These are phyloP conservation scores for Myioborus melanocephalus DNA, from an alignment of 2,797 vertebrate genomes.

Conservation along the genomic window DNA sequence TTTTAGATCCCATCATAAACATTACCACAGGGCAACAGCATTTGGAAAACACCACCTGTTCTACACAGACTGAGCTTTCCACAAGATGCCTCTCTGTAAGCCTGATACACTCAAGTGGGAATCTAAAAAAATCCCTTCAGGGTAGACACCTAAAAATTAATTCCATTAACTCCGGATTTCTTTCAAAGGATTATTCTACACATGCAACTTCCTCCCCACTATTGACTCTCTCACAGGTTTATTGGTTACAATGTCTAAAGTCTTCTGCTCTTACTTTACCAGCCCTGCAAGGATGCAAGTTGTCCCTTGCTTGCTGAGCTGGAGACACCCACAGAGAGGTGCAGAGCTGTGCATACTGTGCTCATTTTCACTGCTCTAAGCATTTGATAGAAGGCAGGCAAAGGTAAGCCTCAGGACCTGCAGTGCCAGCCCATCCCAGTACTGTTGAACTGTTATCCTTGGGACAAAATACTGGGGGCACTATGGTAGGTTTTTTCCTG, in stretches of 20 bases:
- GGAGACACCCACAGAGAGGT: not conserved
- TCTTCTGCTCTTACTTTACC: not conserved
- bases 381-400: not conserved
- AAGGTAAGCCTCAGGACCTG: not conserved
- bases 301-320: not conserved
- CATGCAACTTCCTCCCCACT: not conserved
- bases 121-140: not conserved
- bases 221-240: not conserved
- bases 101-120: not conserved
- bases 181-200: not conserved
- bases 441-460: not conserved
- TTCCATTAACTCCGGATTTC: not conserved
- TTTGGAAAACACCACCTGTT: slow-evolving; percentile 39
- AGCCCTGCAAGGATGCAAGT: not conserved
- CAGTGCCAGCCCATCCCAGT: not conserved
- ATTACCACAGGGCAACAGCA: not conserved
- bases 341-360: fast-evolving
- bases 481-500: not conserved
- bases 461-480: not conserved
- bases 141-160: not conserved
- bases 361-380: not conserved
- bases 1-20: slow-evolving; percentile 35
- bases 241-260: not conserved
- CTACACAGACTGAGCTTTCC: not conserved
- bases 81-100: not conserved